Evolutionary conservation across 2,797 vertebrate genomes (phyloP), one percentile per base, ranked within the genome.

Genomic region (Hippopotamyrus pictus): DNA sequence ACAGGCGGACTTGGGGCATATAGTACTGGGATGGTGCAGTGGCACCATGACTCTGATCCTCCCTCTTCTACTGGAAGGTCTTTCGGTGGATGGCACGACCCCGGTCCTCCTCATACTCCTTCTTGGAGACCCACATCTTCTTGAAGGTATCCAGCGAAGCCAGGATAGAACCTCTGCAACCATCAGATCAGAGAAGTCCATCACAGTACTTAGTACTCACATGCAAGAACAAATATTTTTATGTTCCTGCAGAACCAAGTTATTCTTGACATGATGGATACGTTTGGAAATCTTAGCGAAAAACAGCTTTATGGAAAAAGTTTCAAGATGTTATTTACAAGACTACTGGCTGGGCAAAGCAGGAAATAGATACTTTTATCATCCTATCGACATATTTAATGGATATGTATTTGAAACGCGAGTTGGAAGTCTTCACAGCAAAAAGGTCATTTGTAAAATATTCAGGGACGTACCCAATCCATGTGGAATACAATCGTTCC

Each of bases 121-220:
- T 97, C 95, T 98, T 98, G 79, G 97, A 98, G 90, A 98, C 96
- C 97, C 97, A 98, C 97, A 98, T 98, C 95, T 97, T 98, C 92
- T 98, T 98, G 91, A 98, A 98, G 83, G 97, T 98, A 94, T 98
- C 97, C 93, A 98, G 92, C 0, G 97, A 98, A 0, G 97, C 97
- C 92, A 98, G 92, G 92, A 98, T 98, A 41, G 97, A 98, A 90
- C 97, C 97, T 0, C 97, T 98, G 94, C 3, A 54, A 6, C 25
- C 19, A 84, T 25, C 17, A 46, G 11, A 57, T 44, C 48, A 54
- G 69, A 82, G 22, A 85, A 41, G 54, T 41, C 48, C 6, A 84
- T n/a, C 12, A 51, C 17, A 33, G 83, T 84, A 25, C 48, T 19
- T 79, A n/a, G 33, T 2, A 50, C 48, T n/a, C 22, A 5, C n/a